Base-by-base conservation (phyloP, 2,888 invertebrate species). In the Orthosia gothica region DNA sequence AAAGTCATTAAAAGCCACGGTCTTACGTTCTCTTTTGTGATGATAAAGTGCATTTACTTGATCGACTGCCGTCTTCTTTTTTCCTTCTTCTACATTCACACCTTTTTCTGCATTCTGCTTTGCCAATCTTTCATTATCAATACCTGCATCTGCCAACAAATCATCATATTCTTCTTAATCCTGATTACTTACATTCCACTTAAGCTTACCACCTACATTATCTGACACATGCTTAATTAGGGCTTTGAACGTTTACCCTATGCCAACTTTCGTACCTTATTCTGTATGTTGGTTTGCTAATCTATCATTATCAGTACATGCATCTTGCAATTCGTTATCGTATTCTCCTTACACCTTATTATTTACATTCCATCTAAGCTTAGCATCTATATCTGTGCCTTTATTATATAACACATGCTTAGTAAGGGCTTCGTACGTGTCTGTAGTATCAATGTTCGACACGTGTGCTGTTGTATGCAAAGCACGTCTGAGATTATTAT, bases 391-490 rank as follows among this genome's bases (percentile, higher is more conserved):
- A 40, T 40, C 7, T 40, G 40, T 40, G 40, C 62, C 55, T 58
- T 55, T 54, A 65, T 54, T 32, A 65, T 66, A 50, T 16, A 47
- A 40, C 20, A 75, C 5, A 20, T 23, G 52, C 83, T 76, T 23
- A 66, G 69, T 79, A 82, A 61, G 83, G 83, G 62, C 50, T 52
- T 12, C n/a, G 75, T 71, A 83, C 81, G 81, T 82, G 81, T 49
- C n/a, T 13, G 26, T 40, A 32, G 32, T 75, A 40, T 54, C 57
- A 82, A 82, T 70, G 54, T 18, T 1, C 13, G 49, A 79, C 83
- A 83, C 76, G 76, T 83, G 82, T 82, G 15, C 5, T 26, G 66
- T 72, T 63, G 75, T 71, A 79, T 83, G 83, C 71, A 66, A 76
- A 82, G 23, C 83, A 79, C 63, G 80, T 45, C 40, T 3, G 18